Base-by-base conservation (phyloP, 2,113 vertebrate genomes). In the Nyctereutes procyonoides region DNA sequence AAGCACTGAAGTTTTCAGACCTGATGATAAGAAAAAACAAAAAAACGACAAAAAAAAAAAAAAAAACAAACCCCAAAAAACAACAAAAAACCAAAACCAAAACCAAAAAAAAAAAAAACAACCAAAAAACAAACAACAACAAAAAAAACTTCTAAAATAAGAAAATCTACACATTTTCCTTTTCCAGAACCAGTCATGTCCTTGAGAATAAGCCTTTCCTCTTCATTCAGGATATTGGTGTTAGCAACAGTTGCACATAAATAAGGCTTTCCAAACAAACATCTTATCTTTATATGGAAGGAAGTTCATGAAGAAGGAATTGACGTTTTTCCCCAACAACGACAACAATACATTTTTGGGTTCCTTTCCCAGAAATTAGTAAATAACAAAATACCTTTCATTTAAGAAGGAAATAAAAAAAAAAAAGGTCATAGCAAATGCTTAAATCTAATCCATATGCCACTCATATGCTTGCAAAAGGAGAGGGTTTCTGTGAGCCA, bases 211-310 rank as follows among this genome's bases (percentile, higher is more conserved):
- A 98, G 93, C 81, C 96, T 84, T 96, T 97, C 97, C 86, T 95
- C 85, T 35, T 94, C 95, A 90, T 73, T 82, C 97, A 98, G 97
- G 90, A 98, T 97, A 93, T 98, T 98, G 98, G 98, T 98, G 97
- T 98, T 98, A 98, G 98, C 96, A 98, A 98, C 98, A 95, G 97
- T 97, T 93, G 97, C 97, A 98, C 67, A 98, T 98, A 98, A 99
- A 98, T 98, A 98, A 97, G 97, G 95, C 96, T 98, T 98, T 97
- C 95, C 97, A 98, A 98, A 99, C 98, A 99, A 98, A 98, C 98
- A 83, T 98, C 98, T 99, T 99, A 99, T 99, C 99, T 98, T 98
- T 97, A 97, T 93, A 97, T 98, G 98, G 97, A 98, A 99, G 98
- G 99, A 99, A 99, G 98, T 98, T 98, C 97, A 98, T 98, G 98